Percentiles rank a stretch among this genome's conserved stretches.
These are phyloP conservation scores for Thumatha senex DNA, from an alignment of 2,888 invertebrate genomes.

Conservation along the genomic window DNA sequence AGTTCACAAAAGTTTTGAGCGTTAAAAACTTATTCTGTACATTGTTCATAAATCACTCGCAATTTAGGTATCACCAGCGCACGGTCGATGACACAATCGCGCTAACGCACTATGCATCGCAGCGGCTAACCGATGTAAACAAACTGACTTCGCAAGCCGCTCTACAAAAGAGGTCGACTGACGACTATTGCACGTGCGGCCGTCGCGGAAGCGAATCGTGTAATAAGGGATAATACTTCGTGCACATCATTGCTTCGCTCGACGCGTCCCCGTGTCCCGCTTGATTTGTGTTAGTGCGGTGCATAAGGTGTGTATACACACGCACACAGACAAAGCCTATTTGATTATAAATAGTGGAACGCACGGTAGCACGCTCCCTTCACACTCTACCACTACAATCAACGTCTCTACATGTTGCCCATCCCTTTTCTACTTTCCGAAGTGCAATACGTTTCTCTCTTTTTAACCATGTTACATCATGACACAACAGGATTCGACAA, in stretches of 20 bases:
- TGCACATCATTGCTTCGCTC: constrained; percentile 81
- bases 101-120: constrained; percentile 76
- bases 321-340: constrained; percentile 68
- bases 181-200: constrained; percentile 77
- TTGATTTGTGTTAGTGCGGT: constrained; percentile 62
- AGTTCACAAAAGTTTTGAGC: constrained; percentile 69
- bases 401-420: constrained; percentile 61
- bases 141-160: constrained; percentile 74
- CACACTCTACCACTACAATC: constrained; percentile 76
- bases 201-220: constrained; percentile 75
- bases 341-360: constrained; percentile 83
- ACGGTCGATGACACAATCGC: constrained; percentile 78
- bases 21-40: constrained; percentile 58
- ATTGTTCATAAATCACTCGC: constrained; percentile 73
- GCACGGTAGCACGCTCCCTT: constrained; percentile 83
- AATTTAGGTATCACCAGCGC: constrained; percentile 67
- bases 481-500: constrained; percentile 55
- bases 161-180: constrained; percentile 72
- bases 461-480: constrained; percentile 74
- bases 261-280: constrained; percentile 40
- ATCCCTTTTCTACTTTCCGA: constrained; percentile 51
- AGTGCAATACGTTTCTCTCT: constrained; percentile 48
- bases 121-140: constrained; percentile 71
- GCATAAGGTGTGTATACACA: constrained; percentile 75
- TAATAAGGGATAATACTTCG: constrained; percentile 81